Evolutionary conservation across 2,888 invertebrate species (phyloP).

Genomic region (Zonitis immaculata): DNA sequence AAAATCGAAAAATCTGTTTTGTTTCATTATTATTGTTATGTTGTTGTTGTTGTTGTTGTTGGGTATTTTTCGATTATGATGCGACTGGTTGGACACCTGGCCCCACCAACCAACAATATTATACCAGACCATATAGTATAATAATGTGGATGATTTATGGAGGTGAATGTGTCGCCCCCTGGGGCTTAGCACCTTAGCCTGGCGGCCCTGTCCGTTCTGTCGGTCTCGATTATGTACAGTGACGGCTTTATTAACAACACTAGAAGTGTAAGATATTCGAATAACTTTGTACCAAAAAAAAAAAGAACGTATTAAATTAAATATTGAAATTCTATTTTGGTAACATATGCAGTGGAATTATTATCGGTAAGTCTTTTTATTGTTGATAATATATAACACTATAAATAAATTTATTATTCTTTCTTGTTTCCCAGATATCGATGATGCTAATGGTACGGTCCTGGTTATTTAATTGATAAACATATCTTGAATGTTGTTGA

Average conservation of each 20-base stretch:
- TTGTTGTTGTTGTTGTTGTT: slow-evolving; percentile 2
- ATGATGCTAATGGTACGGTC: too few species aligned
- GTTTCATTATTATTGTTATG: background rate
- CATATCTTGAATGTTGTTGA: slow-evolving; percentile 24
- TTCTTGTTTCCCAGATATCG: too few species aligned
- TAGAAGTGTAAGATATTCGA: slow-evolving; percentile 1
- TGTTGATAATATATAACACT: too few species aligned
- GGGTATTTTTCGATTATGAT: background rate
- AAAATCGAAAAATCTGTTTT: background rate
- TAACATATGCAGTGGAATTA: too few species aligned
- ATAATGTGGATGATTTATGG: slow-evolving; percentile 44
- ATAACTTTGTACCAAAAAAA: background rate
- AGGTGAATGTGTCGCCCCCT: slow-evolving; percentile 42
- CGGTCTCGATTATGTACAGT: slow-evolving; percentile 36
- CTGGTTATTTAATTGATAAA: slow-evolving; percentile 30
- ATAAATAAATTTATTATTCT: too few species aligned
- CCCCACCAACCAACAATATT: slow-evolving; percentile 21
- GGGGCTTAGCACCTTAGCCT: slow-evolving; percentile 35
- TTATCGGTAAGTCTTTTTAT: too few species aligned
- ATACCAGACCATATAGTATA: slow-evolving; percentile 32
- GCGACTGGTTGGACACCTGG: slow-evolving; percentile 31
- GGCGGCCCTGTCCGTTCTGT: slow-evolving; percentile 29
- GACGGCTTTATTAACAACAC: slow-evolving; percentile 37
- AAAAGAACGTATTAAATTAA: too few species aligned
- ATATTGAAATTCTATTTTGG: too few species aligned